A percentile compares a stretch with the other conserved stretches of the same genome.
phyloP scores from a whole-genome alignment of 2,113 vertebrate species.

The Herpetotheres cachinnans region DNA sequence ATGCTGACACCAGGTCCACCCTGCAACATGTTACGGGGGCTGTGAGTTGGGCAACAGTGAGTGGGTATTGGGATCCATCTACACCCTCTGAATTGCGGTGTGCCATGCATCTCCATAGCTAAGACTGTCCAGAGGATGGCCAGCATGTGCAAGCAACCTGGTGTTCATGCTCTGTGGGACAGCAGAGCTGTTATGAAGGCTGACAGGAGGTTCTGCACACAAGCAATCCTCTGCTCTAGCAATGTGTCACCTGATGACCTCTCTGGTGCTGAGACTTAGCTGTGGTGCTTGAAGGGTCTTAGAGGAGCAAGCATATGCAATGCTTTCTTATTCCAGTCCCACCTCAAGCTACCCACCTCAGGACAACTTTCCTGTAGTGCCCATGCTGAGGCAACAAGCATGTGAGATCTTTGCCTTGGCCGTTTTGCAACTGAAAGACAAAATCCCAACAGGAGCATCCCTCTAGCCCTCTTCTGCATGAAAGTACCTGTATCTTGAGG shows the following conservation, averaged over 20 bases:
- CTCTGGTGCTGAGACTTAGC: neutral
- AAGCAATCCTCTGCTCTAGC: neutral
- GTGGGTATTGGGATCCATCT: too few species aligned
- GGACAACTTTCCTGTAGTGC: neutral
- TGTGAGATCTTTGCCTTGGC: neutral
- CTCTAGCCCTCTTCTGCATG: neutral
- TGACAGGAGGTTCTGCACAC: neutral
- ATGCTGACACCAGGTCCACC: neutral
- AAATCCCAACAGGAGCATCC: neutral
- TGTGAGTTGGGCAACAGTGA: neutral
- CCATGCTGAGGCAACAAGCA: fast-evolving
- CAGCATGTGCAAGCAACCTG: fast-evolving
- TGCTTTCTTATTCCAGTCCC: neutral
- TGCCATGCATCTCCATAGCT: neutral
- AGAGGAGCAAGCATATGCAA: neutral
- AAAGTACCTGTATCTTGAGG: neutral
- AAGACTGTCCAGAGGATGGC: neutral
- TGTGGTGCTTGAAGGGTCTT: neutral
- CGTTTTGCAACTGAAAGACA: neutral
- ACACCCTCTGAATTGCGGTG: too few species aligned
- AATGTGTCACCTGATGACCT: neutral
- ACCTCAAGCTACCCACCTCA: neutral
- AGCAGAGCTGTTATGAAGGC: neutral
- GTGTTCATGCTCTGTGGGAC: neutral
- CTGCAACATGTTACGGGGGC: fast-evolving